These are phyloP conservation scores for Lagodon rhomboides DNA, from an alignment of 2,797 vertebrate genomes.

Conservation along the genomic window DNA sequence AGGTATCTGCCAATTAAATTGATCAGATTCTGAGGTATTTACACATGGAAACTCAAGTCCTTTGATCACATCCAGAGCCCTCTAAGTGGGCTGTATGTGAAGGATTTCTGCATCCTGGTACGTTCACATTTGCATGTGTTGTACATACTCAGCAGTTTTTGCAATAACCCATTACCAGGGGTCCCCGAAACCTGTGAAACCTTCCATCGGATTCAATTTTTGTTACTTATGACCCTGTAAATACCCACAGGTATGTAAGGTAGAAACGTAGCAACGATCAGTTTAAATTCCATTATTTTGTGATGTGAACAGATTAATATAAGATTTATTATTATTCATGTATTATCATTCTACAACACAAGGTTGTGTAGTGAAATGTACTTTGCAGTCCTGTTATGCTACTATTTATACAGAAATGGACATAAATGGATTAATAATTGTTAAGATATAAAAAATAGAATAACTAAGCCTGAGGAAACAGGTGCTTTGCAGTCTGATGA, in stretches of 20 bases:
- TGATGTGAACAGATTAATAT: neutral
- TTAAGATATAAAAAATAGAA: no score
- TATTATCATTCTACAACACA: no score
- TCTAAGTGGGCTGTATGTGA: neutral
- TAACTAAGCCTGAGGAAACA: no score
- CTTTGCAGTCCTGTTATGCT: no score
- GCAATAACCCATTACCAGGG: neutral
- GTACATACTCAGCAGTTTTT: neutral
- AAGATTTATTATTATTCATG: no score
- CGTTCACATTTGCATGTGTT: slow-evolving; percentile 1
- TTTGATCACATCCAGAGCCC: neutral
- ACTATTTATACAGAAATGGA: no score
- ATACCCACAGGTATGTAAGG: neutral
- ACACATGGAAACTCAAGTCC: neutral
- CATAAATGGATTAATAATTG: no score
- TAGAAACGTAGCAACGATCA: neutral
- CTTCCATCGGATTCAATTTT: neutral
- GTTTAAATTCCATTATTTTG: neutral
- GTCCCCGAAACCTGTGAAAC: neutral
- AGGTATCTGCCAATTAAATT: neutral
- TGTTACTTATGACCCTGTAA: neutral
- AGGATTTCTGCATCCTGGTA: neutral
- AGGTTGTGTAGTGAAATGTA: no score
- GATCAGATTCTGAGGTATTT: slow-evolving; percentile 1
- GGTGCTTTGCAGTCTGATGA: no score